Conservation (phyloP, 2,797 vertebrate genomes). For the Apogon talboti region DNA sequence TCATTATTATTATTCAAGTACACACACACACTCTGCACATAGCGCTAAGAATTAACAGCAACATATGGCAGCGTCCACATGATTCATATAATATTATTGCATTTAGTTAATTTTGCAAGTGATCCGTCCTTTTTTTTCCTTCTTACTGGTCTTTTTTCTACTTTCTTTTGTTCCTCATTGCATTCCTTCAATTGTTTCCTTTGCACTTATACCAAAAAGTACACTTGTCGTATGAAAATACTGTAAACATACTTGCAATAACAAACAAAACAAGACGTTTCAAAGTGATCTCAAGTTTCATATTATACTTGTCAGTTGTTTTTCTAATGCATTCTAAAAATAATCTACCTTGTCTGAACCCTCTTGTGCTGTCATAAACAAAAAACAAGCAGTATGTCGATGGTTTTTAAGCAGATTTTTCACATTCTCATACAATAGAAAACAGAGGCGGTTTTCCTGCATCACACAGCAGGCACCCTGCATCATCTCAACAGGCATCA, state of each 20-base stretch:
- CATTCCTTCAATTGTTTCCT: too few species aligned
- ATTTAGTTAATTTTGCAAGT: too few species aligned
- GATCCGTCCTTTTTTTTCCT: too few species aligned
- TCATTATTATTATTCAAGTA: too few species aligned
- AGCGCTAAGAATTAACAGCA: too few species aligned
- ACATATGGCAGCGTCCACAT: too few species aligned
- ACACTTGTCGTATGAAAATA: too few species aligned
- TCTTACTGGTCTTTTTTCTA: too few species aligned
- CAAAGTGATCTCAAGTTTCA: neutral
- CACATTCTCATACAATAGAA: neutral
- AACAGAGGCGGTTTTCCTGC: neutral
- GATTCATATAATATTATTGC: too few species aligned
- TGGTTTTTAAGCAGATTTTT: constrained; percentile 17
- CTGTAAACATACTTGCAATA: neutral
- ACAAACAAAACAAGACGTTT: constrained; percentile 12
- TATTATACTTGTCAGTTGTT: neutral
- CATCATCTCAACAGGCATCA: constrained; percentile 23
- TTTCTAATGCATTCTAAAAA: neutral
- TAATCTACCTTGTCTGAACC: neutral
- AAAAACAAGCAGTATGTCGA: neutral
- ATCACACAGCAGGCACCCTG: constrained; percentile 11
- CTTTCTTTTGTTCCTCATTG: too few species aligned
- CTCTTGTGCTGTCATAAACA: constrained; percentile 1
- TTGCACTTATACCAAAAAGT: too few species aligned
- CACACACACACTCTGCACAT: too few species aligned